Evolutionary conservation across 2,797 vertebrate species (phyloP).

Genomic region (Scarus forsteni): DNA sequence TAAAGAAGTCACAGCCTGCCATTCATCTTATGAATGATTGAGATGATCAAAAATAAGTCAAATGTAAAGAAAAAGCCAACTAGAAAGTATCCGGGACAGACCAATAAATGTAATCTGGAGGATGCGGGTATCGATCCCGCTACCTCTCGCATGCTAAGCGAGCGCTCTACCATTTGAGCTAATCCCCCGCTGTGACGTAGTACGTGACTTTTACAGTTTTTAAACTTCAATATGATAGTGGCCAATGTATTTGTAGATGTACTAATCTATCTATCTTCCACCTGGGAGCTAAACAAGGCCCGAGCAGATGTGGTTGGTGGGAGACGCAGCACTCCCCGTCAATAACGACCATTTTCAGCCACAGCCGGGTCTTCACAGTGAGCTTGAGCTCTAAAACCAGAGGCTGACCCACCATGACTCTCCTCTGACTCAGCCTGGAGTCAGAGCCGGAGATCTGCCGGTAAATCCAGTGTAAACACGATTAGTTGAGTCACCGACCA

Average conservation of each 20-base stretch:
- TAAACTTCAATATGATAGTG: not conserved
- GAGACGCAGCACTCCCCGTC: not conserved
- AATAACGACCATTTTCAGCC: not conserved
- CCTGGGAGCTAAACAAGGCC: too few relatives aligned
- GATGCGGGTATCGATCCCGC: constrained; percentile 54
- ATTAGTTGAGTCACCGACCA: too few relatives aligned
- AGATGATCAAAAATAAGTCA: not conserved
- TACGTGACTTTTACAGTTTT: not conserved
- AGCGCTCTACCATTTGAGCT: constrained; percentile 54
- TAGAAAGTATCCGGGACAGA: too few relatives aligned
- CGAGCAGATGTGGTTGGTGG: not conserved
- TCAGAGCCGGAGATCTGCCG: too few relatives aligned
- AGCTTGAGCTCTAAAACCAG: too few relatives aligned
- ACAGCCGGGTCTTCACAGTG: too few relatives aligned
- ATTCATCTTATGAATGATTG: too few relatives aligned
- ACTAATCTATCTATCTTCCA: not conserved
- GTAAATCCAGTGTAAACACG: too few relatives aligned
- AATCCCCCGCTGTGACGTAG: constrained; percentile 16
- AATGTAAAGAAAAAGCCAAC: not conserved
- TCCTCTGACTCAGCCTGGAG: too few relatives aligned
- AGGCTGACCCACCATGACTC: too few relatives aligned
- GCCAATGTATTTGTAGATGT: not conserved
- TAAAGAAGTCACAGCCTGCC: too few relatives aligned
- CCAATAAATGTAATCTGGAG: not conserved
- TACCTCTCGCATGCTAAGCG: constrained; percentile 41